Evolutionary conservation across 2,888 invertebrate genomes (phyloP), one percentile per base, ranked within the genome.

Genomic region (Eristalinus sepulchralis): DNA sequence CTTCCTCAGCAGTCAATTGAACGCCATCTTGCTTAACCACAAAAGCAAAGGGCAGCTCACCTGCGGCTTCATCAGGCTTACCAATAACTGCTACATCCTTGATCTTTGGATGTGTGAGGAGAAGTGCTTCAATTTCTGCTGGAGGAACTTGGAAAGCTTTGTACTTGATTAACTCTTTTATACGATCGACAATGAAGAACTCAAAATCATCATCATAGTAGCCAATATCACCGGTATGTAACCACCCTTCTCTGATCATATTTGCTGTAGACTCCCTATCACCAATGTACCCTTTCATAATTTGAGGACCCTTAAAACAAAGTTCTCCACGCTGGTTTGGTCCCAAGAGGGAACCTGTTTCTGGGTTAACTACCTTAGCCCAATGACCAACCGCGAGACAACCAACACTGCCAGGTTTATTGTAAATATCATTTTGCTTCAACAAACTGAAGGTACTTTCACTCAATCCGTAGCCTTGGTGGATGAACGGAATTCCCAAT

Each of bases 81-180:
- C 97, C 98, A 89, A 97, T 94, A 39, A 98, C 98, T 39, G 96
- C 97, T 24, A 94, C 96, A 90, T 98, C 97, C 75, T 94, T 94
- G 67, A 98, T 94, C 72, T 94, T 94, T 0, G 94, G 93, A 93
- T 96, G 95, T 47, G 95, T 95, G 70, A 97, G 92, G 53, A 98
- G 91, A 66, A 98, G 90, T 17, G 95, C 95, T 92, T 98, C 98
- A 53, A 98, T 92, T 93, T 98, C 98, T 0, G 97, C 97, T 2
- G 98, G 98, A 0, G 97, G 96, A 89, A 97, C 96, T 94, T 97
- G 96, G 90, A 95, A 96, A 57, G 96, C 97, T 91, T 98, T 97
- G 90, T 97, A 97, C 92, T 98, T 98, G 90, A 98, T 98, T 31
- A 98, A 94, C 91, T 98, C 97, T 91, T 98, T 98, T 22, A 97